A percentile compares a stretch with the other conserved stretches of the same genome.
Conservation (phyloP, 2,113 vertebrate species). For the Hippolais icterina region DNA sequence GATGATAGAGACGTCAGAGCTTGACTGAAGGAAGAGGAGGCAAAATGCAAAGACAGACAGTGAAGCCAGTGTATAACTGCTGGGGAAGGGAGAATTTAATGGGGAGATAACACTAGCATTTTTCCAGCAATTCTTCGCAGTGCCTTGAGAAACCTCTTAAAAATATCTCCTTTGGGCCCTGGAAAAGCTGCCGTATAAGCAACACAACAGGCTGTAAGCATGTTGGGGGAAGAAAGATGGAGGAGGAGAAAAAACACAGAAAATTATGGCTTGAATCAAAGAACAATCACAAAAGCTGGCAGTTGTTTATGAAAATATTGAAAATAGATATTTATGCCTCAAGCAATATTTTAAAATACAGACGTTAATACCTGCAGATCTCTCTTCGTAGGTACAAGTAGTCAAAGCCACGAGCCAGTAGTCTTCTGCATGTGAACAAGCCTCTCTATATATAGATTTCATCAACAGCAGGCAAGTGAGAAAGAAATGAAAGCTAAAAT, state of each 20-base stretch:
- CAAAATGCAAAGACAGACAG: neutral
- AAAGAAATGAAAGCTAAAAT: neutral
- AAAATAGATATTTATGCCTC: neutral
- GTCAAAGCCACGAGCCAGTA: neutral
- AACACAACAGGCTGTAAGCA: neutral
- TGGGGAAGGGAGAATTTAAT: neutral
- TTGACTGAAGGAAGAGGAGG: neutral
- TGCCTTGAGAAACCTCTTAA: neutral
- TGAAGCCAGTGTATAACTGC: neutral
- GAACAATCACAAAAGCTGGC: neutral
- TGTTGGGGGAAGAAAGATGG: neutral
- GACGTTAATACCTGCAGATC: neutral
- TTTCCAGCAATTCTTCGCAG: neutral
- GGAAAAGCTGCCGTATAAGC: neutral
- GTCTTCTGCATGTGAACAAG: neutral
- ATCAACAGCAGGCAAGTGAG: neutral
- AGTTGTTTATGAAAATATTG: neutral
- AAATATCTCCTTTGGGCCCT: neutral
- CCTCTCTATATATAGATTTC: neutral
- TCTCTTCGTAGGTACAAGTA: neutral
- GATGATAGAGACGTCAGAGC: neutral
- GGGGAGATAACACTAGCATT: neutral
- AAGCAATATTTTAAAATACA: neutral
- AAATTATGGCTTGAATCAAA: neutral
- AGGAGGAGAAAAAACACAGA: neutral